Evolutionary conservation across 2,888 invertebrate species (phyloP), one percentile per base, ranked within the genome.

Genomic region (Meta bourneti): DNA sequence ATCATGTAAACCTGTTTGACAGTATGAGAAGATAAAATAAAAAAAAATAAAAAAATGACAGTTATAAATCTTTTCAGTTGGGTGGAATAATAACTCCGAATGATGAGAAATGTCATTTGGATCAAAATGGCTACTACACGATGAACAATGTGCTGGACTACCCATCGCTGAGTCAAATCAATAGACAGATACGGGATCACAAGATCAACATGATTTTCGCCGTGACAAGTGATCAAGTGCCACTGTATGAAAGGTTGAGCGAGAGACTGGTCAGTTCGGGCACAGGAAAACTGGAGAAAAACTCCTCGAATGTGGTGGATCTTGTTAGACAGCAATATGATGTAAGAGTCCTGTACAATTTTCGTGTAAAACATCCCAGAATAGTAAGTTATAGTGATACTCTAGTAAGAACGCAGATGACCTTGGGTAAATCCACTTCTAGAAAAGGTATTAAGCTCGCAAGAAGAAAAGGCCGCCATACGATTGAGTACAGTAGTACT

Each of bases 181-280:
- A 95, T 96, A 95, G 97, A 96, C 95, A 97, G 97, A 89, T 96
- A 51, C 98, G 98, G 94, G 97, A 99, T 94, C 97, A 99, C 95
- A 97, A 98, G 1, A 98, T 99, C 94, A 99, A 99, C 95, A 96
- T 99, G 77, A 99, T 99, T 94, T 99, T 99, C 96, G 99, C 99
- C 49, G 99, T 99, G 69, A 99, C 99, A 0, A 96, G 96, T 85
- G 97, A 97, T 94, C 98, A 98, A 95, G 96, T 97, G 93, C 96
- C 96, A 20, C 97, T 98, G 87, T 99, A 99, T 95, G 96, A 97
- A 94, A 96, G 97, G 94, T 96, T 99, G 70, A 97, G 97, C 92
- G 96, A 96, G 90, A 97, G 98, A 94, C 97, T 99, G 94, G 98
- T 99, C 95, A 99, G 99, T 52, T 98, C 99, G 13, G 97, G 97